A percentile compares a stretch with the other conserved stretches of the same genome.
These are phyloP conservation scores for Pelodytes ibericus DNA, from an alignment of 2,797 vertebrate species.

Conservation along the genomic window DNA sequence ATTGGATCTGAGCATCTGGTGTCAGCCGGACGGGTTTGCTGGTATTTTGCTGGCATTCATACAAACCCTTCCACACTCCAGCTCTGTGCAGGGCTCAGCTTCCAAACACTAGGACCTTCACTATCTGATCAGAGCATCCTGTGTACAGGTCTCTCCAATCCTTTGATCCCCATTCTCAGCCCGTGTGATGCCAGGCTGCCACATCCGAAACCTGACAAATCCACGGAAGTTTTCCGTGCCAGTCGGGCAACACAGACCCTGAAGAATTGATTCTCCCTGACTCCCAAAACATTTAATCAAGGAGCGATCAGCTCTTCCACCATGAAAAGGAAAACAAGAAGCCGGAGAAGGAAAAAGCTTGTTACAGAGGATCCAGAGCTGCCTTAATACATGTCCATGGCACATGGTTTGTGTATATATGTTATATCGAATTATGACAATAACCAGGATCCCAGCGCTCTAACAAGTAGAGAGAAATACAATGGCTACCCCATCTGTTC, in stretches of 20 bases:
- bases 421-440: too few relatives aligned
- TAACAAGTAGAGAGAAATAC: too few relatives aligned
- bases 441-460: too few relatives aligned
- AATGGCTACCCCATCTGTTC: too few relatives aligned
- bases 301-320: constrained; percentile 65
- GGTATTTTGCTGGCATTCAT: not conserved
- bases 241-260: constrained; percentile 74
- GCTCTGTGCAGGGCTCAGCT: not conserved
- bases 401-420: too few relatives aligned
- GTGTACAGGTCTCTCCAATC: not conserved
- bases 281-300: constrained; percentile 75
- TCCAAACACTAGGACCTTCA: not conserved
- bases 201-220: constrained; percentile 87
- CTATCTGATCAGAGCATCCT: constrained; percentile 8
- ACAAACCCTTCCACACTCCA: not conserved
- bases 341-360: constrained; percentile 55
- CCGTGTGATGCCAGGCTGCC: constrained; percentile 19
- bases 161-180: not conserved
- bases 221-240: constrained; percentile 76
- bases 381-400: too few relatives aligned
- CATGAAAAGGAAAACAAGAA: not conserved
- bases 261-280: constrained; percentile 80
- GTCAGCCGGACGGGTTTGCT: too few relatives aligned
- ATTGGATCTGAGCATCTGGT: too few relatives aligned
- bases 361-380: constrained; percentile 42